Evolutionary conservation across 1,140 invertebrate species (phyloP).

Genomic region (Marisa cornuarietis): DNA sequence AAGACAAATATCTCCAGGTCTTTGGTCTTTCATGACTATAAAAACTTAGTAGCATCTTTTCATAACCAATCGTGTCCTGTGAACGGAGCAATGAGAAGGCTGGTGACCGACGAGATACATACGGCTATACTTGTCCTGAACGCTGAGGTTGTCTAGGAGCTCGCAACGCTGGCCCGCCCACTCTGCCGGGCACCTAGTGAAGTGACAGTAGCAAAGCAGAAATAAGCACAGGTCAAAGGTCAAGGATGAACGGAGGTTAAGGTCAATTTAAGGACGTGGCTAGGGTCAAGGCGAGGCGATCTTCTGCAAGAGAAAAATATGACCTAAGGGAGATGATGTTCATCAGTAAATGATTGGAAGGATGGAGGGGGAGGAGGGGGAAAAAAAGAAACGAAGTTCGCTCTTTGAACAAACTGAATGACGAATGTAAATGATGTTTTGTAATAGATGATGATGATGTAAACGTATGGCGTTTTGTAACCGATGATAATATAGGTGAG

Average conservation of each 20-base stretch:
- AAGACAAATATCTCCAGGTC: neutral
- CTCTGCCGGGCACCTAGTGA: slow-evolving; percentile 25
- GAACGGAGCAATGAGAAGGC: too few relatives aligned
- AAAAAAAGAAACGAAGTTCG: too few relatives aligned
- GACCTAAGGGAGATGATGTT: too few relatives aligned
- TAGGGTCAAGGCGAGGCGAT: neutral
- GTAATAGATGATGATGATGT: too few relatives aligned
- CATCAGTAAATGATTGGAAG: too few relatives aligned
- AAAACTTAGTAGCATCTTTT: neutral
- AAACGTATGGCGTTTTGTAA: too few relatives aligned
- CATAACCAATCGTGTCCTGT: neutral
- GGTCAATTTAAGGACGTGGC: neutral
- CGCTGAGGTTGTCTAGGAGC: slow-evolving; percentile 16
- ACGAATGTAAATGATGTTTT: too few relatives aligned
- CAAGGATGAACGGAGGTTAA: neutral
- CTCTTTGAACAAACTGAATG: too few relatives aligned
- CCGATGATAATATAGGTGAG: too few relatives aligned
- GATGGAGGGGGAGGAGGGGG: too few relatives aligned
- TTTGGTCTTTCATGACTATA: neutral
- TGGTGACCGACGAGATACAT: slow-evolving; percentile 20
- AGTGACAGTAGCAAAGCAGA: slow-evolving; percentile 21
- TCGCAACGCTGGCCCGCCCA: slow-evolving; percentile 31
- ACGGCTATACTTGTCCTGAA: slow-evolving; percentile 21
- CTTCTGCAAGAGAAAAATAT: too few relatives aligned
- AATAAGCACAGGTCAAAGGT: slow-evolving; percentile 10